A percentile compares a stretch with the other conserved stretches of the same genome.
phyloP scores from a whole-genome alignment of 2,113 vertebrate genomes.

The Rhegmatorhina hoffmannsi region DNA sequence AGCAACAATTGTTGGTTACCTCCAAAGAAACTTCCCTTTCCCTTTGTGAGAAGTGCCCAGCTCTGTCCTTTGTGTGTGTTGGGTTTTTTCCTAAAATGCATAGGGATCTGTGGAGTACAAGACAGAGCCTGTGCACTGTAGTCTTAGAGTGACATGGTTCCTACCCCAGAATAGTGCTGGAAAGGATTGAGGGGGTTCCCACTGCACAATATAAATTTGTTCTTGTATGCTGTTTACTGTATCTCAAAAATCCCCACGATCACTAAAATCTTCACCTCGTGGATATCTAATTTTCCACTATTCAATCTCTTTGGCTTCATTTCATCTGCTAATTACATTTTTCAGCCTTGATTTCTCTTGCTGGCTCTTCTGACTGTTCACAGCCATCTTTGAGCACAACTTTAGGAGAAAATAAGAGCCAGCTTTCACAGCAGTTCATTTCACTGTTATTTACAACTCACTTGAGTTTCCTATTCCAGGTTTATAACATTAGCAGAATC shows the following conservation, averaged over 20 bases:
- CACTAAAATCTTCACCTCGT: neutral
- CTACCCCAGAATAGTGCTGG: neutral
- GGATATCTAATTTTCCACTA: neutral
- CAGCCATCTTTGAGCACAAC: neutral
- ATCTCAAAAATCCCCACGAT: neutral
- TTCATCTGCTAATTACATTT: constrained; percentile 22
- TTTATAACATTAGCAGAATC: neutral
- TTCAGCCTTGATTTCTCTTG: constrained; percentile 1
- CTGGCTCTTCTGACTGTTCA: neutral
- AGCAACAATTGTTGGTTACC: neutral
- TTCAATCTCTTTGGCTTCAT: neutral
- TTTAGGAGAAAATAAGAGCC: neutral
- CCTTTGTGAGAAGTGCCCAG: neutral
- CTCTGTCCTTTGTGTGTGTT: neutral
- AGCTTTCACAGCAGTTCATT: constrained; percentile 1
- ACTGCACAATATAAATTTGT: neutral
- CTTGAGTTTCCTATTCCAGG: neutral
- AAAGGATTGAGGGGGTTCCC: neutral
- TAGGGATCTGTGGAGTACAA: neutral
- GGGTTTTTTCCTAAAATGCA: neutral
- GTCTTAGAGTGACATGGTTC: neutral
- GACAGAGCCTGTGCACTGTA: neutral
- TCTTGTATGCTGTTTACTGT: neutral
- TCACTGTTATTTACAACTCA: constrained; percentile 6
- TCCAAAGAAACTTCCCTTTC: neutral